Conservation (phyloP, 1,140 invertebrate species). For the Drosophila truncata region DNA sequence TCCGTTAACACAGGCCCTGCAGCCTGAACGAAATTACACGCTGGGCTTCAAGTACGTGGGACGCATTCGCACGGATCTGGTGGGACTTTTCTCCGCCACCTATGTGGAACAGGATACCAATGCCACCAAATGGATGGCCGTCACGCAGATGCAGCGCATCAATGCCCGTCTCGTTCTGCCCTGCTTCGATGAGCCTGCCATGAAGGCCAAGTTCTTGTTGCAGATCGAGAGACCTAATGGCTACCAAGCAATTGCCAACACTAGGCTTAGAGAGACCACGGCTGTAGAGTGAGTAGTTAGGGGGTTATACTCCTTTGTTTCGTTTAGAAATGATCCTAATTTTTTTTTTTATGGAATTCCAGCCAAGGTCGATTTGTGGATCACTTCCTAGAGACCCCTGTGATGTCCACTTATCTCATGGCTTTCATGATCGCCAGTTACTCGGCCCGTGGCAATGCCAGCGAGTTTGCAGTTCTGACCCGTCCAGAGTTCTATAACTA, state of each 20-base stretch:
- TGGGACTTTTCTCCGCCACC: conserved; percentile 87
- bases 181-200: conserved; percentile 95
- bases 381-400: conserved; percentile 86
- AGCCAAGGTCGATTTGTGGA: conserved; percentile 61
- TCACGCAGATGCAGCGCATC: conserved; percentile 94
- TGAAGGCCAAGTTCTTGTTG: conserved; percentile 92
- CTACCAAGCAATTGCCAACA: conserved; percentile 87
- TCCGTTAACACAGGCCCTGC: conserved; percentile 29
- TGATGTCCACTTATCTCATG: conserved; percentile 92
- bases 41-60: conserved; percentile 85
- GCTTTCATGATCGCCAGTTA: conserved; percentile 92
- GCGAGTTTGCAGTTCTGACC: conserved; percentile 87
- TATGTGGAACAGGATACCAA: conserved; percentile 84
- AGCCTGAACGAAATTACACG: conserved; percentile 22
- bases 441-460: conserved; percentile 68
- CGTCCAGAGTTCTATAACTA: conserved; percentile 88
- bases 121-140: conserved; percentile 86
- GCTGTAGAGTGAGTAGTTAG: conserved; percentile 33
- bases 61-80: conserved; percentile 85
- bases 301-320: neutral
- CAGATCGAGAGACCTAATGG: conserved; percentile 87
- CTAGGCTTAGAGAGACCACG: conserved; percentile 35
- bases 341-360: neutral
- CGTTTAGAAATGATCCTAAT: neutral
- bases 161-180: conserved; percentile 95